Evolutionary conservation across 35 echinoderm and acorn worm species (phyloP).

Genomic region (Acanthaster planci): DNA sequence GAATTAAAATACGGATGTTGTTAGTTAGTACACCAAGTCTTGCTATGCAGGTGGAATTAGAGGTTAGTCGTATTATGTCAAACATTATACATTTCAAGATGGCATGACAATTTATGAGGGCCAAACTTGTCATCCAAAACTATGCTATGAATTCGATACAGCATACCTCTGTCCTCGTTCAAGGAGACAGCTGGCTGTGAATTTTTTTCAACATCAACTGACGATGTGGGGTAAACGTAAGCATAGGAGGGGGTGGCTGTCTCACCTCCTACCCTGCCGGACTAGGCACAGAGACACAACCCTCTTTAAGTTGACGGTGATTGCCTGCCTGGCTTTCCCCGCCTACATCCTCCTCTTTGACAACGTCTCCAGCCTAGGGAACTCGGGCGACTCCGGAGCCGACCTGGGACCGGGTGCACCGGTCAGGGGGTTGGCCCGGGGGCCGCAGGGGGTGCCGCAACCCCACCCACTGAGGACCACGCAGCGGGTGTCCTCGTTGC

Average conservation of each 20-base stretch:
- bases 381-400: neutral
- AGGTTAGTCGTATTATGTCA: no score
- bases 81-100: no score
- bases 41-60: no score
- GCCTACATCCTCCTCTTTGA: neutral
- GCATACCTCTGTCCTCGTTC: no score
- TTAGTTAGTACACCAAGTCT: no score
- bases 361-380: neutral
- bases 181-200: no score
- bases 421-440: neutral
- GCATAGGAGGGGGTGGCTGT: neutral
- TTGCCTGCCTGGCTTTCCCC: constrained; percentile 4
- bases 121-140: no score
- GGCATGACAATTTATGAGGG: no score
- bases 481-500: neutral
- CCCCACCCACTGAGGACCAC: neutral
- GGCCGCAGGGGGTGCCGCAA: neutral
- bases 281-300: constrained; percentile 3
- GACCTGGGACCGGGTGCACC: neutral
- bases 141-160: no score
- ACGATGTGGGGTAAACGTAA: neutral
- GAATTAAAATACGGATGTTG: no score
- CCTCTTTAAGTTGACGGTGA: neutral
- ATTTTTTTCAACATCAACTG: neutral
- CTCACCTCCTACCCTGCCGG: neutral